Conservation (phyloP, 2,113 vertebrate genomes). For the Gobius niger region DNA sequence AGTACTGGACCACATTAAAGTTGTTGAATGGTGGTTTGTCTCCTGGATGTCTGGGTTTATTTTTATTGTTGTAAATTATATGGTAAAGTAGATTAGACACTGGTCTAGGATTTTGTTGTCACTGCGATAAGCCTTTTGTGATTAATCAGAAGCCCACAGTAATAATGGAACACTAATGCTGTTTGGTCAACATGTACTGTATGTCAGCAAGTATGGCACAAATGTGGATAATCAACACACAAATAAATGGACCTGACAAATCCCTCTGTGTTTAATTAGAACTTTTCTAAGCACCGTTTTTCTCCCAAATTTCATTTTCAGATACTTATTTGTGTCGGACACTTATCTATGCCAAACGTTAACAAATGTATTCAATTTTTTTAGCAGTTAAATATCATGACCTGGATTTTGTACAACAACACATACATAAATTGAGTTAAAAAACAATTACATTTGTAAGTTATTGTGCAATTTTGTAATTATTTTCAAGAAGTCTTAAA, state of each 20-base stretch:
- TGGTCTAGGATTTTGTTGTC: neutral
- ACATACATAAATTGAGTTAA: no score
- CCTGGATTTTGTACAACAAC: no score
- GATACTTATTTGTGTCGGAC: neutral
- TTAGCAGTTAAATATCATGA: no score
- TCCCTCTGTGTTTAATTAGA: neutral
- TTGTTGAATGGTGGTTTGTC: constrained; percentile 1
- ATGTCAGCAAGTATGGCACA: neutral
- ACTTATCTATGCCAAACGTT: neutral
- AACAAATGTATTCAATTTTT: neutral
- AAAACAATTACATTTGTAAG: no score
- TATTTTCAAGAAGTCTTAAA: no score
- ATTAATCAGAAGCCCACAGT: neutral
- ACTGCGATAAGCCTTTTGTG: constrained; percentile 4
- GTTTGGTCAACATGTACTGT: neutral
- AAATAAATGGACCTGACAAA: neutral
- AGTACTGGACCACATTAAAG: constrained; percentile 19
- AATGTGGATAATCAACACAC: neutral
- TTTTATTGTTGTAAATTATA: constrained; percentile 36
- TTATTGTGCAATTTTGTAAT: no score
- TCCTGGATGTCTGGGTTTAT: neutral
- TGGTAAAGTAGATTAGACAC: constrained; percentile 2
- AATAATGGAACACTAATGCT: neutral
- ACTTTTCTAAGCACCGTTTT: neutral
- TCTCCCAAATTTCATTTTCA: neutral